A percentile compares a stretch with the other conserved stretches of the same genome.
Conservation (phyloP, 2,113 vertebrate genomes). For the Hippocampus guttulatus region DNA sequence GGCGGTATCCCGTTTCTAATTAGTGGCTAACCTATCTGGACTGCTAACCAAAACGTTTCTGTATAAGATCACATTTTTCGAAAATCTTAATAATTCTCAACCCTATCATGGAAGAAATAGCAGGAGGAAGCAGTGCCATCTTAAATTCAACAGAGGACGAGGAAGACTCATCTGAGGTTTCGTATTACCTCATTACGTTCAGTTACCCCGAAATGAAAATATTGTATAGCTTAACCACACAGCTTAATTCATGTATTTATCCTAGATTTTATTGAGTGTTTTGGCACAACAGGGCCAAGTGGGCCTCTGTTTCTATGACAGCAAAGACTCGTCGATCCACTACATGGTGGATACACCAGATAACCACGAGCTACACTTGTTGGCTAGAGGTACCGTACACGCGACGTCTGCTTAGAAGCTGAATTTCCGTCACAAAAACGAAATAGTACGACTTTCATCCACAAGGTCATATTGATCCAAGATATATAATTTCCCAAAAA, state of each 20-base stretch:
- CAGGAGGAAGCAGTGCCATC: background rate
- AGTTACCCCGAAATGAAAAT: background rate
- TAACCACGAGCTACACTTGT: constrained; percentile 75
- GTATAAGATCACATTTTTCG: no score
- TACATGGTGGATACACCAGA: constrained; percentile 86
- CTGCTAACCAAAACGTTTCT: background rate
- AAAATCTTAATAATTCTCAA: background rate
- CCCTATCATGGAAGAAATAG: background rate
- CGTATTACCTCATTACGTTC: background rate
- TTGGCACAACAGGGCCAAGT: constrained; percentile 78
- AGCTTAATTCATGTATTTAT: background rate
- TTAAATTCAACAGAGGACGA: constrained; percentile 45
- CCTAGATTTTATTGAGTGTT: constrained; percentile 80
- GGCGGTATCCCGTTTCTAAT: background rate
- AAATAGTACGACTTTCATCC: no score
- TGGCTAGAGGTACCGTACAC: constrained; percentile 75
- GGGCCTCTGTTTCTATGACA: constrained; percentile 86
- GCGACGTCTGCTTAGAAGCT: background rate
- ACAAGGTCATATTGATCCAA: no score
- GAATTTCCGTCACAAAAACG: background rate
- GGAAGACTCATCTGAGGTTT: constrained; percentile 54
- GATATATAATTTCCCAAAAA: no score
- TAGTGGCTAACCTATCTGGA: background rate
- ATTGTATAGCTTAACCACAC: background rate
- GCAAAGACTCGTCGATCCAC: constrained; percentile 78